Evolutionary conservation across 2,797 vertebrate species (phyloP), one percentile per base, ranked within the genome.

Genomic region (Peromyscus aztecus): DNA sequence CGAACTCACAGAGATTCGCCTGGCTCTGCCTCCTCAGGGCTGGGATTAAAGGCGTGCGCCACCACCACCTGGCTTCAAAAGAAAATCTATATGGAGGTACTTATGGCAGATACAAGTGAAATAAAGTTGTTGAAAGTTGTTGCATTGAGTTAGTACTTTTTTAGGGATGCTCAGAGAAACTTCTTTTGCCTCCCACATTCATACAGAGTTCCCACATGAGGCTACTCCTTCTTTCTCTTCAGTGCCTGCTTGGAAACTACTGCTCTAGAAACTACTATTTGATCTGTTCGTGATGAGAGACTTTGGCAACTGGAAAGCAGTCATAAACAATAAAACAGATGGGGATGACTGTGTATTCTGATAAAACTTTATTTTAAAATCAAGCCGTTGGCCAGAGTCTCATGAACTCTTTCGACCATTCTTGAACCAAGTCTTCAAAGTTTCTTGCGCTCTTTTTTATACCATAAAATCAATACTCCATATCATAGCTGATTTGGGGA

Each of bases 301-400:
- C 24, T 61, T 40, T 29, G 63, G 37, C 24, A 59, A 10, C 37
- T 81, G 63, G 84, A 87, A 71, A 78, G n/a, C 9, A 87, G 13
- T 17, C 75, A 59, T 6, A 57, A 49, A 37, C 29, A 71, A 14
- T 57, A 92, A 75, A 94, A 69, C 55, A 86, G 87, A 34, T 40
- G 29, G 77, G 13, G 40, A 65, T 21, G 63, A 34, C 4, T 31
- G 7, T 73, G 24, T 73, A 24, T 43, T 94, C 65, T 81, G 65
- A 84, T 80, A 90, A 90, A 94, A 90, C 31, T 52, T 46, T 55
- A 87, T 63, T 63, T 71, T 52, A 80, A 69, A 80, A 94, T 16
- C 11, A 63, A 91, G 55, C 24, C 37, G 2, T 27, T 67, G 49
- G 24, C 31, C 69, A 78, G 4, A 85, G 29, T 59, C 83, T 76